These are phyloP conservation scores for Aythya baeri DNA, from an alignment of 2,113 vertebrate species.

Conservation along the genomic window DNA sequence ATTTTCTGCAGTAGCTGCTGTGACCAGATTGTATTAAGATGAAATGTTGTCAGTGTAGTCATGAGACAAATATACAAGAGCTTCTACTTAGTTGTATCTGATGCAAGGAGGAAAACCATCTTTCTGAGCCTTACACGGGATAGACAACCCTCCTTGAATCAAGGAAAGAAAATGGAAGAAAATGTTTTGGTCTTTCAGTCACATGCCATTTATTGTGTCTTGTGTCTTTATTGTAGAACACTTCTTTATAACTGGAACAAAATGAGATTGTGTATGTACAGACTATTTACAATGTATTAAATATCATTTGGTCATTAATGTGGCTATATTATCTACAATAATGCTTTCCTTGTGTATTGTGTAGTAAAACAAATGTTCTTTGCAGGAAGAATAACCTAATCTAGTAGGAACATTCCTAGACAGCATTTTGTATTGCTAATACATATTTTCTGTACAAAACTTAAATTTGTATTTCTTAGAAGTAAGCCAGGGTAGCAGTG, in stretches of 20 bases:
- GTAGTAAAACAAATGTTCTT: not conserved
- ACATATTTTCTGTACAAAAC: not conserved
- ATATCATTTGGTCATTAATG: not conserved
- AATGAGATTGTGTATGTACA: not conserved
- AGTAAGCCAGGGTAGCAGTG: slow-evolving; percentile 1
- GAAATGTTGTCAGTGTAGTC: slow-evolving; percentile 76
- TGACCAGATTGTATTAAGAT: slow-evolving; percentile 74
- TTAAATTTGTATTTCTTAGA: slow-evolving; percentile 6
- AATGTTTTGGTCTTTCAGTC: not conserved
- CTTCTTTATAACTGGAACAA: not conserved
- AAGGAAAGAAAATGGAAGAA: not conserved
- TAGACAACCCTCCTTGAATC: not conserved
- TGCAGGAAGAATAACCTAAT: not conserved
- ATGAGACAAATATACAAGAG: slow-evolving; percentile 58
- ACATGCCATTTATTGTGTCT: not conserved
- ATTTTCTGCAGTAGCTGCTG: slow-evolving; percentile 75
- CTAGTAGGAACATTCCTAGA: not conserved
- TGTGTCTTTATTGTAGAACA: not conserved
- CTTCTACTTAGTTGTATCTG: slow-evolving; percentile 45
- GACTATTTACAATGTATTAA: not conserved
- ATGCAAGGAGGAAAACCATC: slow-evolving; percentile 9
- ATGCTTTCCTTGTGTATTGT: not conserved
- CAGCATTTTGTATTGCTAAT: not conserved
- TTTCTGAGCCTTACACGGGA: slow-evolving; percentile 43
- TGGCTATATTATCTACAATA: not conserved